These are phyloP conservation scores for Heliothis peltigera DNA, from an alignment of 2,888 invertebrate genomes.

Conservation along the genomic window DNA sequence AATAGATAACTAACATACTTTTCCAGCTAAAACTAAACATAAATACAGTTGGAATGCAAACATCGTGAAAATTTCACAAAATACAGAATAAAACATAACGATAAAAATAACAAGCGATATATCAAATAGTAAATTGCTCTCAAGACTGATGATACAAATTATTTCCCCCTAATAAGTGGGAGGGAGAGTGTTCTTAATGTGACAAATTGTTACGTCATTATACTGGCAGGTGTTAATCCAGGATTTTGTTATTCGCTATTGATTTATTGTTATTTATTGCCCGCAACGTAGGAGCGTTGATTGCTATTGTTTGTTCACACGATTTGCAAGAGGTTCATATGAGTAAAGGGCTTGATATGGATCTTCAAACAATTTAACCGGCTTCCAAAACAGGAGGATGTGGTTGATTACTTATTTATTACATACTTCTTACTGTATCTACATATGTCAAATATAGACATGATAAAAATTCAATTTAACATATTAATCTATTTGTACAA, in stretches of 20 bases:
- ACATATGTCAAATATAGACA: no score
- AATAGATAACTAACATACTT: no score
- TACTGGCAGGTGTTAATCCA: not conserved
- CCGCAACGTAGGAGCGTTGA: no score
- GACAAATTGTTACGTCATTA: conserved; percentile 2
- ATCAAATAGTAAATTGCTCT: conserved; percentile 30
- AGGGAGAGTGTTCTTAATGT: conserved; percentile 3
- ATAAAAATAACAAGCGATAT: conserved; percentile 27
- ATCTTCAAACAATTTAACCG: no score
- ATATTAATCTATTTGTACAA: not conserved
- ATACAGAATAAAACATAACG: conserved; percentile 5
- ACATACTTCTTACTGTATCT: no score
- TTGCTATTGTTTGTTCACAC: no score
- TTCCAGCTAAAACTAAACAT: conserved; percentile 9
- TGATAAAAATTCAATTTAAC: not conserved
- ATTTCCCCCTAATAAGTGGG: conserved; percentile 13
- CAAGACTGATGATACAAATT: conserved; percentile 25
- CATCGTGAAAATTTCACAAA: conserved; percentile 1
- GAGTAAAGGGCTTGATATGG: no score
- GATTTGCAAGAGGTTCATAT: no score
- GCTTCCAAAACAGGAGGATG: no score
- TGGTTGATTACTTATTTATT: no score
- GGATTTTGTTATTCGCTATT: not conserved
- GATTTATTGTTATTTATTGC: no score
- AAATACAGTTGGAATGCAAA: conserved; percentile 21